Base-by-base conservation (phyloP, 2,797 vertebrate species). In the Botia kubotai region DNA sequence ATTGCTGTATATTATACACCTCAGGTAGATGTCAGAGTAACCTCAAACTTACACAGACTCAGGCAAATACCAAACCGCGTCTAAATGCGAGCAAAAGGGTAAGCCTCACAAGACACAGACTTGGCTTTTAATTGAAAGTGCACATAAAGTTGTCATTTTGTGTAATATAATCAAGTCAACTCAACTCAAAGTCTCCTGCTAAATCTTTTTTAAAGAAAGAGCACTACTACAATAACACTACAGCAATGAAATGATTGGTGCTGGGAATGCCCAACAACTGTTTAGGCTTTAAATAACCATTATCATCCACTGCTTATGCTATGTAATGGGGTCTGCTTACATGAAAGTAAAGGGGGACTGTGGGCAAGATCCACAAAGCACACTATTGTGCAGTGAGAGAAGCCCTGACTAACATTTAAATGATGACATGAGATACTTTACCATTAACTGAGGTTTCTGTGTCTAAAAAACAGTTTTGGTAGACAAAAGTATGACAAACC, bases 281-380 rank as follows among this genome's bases (percentile, higher is more conserved):
- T 10, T 72, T 62, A 82, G 75, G 68, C 85, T 86, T 87, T 83
- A 87, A 89, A 89, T 87, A 88, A 87, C 84, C 77, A 55, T 65
- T 71, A 78, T 72, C 63, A n/a, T 78, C 81, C 70, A 46, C 60
- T 74, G 67, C 75, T 82, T 72, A 65, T 78, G 77, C 77, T 69
- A 76, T 82, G 84, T 77, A 83, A 84, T 73, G 78, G 71, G 72
- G 53, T 81, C 80, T 74, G 69, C 81, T 86, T 89, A 87, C 83
- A 86, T 79, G 84, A 85, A 88, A 71, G 77, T 48, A 83, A 60
- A 68, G 82, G 53, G 81, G 77, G 81, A 29, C n/a, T n/a, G 6
- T 53, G 65, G 62, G 33, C 19, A 68, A 74, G 63, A 63, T 12
- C 58, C 48, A 84, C 84, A 84, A 85, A 84, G 55, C 43, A 75